Evolutionary conservation across 2,113 vertebrate species (phyloP).

Genomic region (Nannobrachium achirus): DNA sequence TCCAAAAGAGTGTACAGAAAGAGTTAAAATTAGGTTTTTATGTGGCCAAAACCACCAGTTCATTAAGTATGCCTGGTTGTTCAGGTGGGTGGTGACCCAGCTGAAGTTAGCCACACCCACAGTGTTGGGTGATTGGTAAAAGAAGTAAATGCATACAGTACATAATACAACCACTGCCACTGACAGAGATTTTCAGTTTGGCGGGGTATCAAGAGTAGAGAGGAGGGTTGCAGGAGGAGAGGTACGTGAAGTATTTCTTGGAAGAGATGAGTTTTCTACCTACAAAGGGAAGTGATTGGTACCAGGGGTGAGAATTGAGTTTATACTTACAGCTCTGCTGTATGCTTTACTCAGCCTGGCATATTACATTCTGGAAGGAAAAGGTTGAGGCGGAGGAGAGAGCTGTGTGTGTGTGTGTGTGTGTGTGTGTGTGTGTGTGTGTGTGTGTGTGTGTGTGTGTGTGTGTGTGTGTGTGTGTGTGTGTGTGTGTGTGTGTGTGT

Average conservation of each 20-base stretch:
- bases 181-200: no score
- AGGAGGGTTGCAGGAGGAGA: slow-evolving; percentile 38
- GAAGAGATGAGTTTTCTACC: slow-evolving; percentile 41
- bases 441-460: slow-evolving; percentile 9
- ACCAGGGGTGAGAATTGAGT: slow-evolving; percentile 46
- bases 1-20: no score
- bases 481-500: slow-evolving; percentile 39
- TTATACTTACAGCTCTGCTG: slow-evolving; percentile 15
- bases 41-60: no score
- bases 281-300: slow-evolving; percentile 40
- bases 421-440: slow-evolving; percentile 13
- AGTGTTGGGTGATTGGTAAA: no score
- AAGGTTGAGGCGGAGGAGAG: slow-evolving; percentile 45
- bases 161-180: no score
- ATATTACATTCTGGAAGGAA: slow-evolving; percentile 34
- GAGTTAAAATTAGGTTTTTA: no score
- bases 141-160: no score
- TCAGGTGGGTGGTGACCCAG: no score
- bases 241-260: slow-evolving; percentile 9
- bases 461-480: slow-evolving; percentile 1
- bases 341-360: background rate
- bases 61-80: no score
- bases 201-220: slow-evolving; percentile 52
- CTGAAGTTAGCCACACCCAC: no score
- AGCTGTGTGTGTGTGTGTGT: slow-evolving; percentile 11